Base-by-base conservation (phyloP, 1,140 invertebrate species). In the Cydia fagiglandana region DNA sequence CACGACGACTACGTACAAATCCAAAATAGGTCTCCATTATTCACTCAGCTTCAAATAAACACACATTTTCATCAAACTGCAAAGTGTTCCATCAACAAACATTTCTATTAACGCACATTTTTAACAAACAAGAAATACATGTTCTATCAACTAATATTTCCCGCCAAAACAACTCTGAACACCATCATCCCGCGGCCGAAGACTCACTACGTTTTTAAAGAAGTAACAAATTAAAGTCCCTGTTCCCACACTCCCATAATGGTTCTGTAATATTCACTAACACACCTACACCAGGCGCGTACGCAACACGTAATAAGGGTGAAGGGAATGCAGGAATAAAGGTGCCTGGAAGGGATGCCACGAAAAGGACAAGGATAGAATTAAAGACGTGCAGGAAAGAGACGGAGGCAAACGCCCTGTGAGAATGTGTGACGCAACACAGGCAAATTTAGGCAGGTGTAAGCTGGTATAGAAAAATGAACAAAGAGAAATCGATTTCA, bases 371-470 rank as follows among this genome's bases (percentile, higher is more conserved):
- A 76, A 76, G 73, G 61, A 83, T 81, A 73, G 34, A 76, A 73
- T 73, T 64, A 53, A 73, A 50, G 47, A 12, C 50, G 73, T 30
- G 82, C 73, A 75, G 24, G 81, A 89, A 74, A 81, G 79, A 75
- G 88, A 87, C 45, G 73, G 28, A 80, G 64, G 76, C 83, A 85
- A 87, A 85, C 87, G 86, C 85, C 86, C 85, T 83, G 81, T 79
- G 80, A 79, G 85, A 86, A 83, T 83, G 84, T 77, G 75, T 90
- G 85, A 89, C 83, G 87, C 86, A 90, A 89, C 83, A 83, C 82
- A 85, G 78, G 78, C 79, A 78, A 84, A 87, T 80, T 82, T 83
- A 85, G 81, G 89, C 91, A 92, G 91, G 91, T 92, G 91, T 89
- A 89, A 77, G 82, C 79, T 83, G 80, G 80, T 80, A 86, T 85